Percentiles rank a stretch among this genome's conserved stretches.
phyloP scores from a whole-genome alignment of 2,888 invertebrate genomes.

The Phlogophora meticulosa region DNA sequence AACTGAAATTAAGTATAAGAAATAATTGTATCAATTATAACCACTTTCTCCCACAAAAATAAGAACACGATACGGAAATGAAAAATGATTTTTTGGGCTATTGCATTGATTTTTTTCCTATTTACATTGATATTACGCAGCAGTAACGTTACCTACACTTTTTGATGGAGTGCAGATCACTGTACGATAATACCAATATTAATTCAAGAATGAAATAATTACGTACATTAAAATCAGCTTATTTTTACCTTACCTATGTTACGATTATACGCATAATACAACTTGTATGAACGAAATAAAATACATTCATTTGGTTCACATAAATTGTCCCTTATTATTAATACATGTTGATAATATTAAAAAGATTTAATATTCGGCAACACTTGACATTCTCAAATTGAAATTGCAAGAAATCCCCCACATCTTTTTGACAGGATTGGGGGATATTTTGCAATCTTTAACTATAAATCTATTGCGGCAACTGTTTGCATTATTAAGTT shows the following conservation, averaged over 20 bases:
- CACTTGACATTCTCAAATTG: constrained; percentile 88
- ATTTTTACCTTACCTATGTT: constrained; percentile 88
- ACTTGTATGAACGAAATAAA: constrained; percentile 74
- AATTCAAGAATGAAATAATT: constrained; percentile 90
- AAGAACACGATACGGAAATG: constrained; percentile 81
- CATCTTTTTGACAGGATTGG: constrained; percentile 51
- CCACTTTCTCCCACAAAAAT: constrained; percentile 73
- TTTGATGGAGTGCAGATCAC: constrained; percentile 47
- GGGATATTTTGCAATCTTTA: constrained; percentile 74
- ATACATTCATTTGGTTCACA: constrained; percentile 70
- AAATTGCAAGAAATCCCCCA: constrained; percentile 73
- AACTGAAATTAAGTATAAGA: constrained; percentile 74
- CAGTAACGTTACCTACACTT: constrained; percentile 60
- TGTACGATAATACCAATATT: constrained; percentile 79
- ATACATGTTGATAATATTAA: constrained; percentile 90
- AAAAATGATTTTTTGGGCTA: constrained; percentile 89
- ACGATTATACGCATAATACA: constrained; percentile 85
- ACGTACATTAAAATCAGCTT: constrained; percentile 90
- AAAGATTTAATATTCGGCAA: constrained; percentile 90
- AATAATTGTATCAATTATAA: constrained; percentile 70
- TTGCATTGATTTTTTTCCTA: constrained; percentile 87
- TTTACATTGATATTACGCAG: constrained; percentile 79
- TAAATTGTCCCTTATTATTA: constrained; percentile 83
- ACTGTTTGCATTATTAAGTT: constrained; percentile 79
- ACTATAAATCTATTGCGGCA: constrained; percentile 88